A percentile compares a stretch with the other conserved stretches of the same genome.
Conservation (phyloP, 2,888 invertebrate genomes). For the Apamea crenata region DNA sequence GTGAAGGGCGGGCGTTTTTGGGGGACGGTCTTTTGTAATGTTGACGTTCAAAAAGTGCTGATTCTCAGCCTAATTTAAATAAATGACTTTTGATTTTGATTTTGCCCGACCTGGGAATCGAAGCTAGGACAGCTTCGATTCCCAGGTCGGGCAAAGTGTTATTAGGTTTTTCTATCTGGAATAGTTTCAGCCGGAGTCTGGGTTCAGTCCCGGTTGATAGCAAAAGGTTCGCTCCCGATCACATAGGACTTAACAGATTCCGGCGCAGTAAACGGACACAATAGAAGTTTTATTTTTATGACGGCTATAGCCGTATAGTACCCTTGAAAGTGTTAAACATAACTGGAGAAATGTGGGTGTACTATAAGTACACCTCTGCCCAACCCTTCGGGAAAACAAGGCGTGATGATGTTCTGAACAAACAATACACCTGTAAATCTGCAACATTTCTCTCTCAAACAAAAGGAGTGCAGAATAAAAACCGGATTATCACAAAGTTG, state of each 20-base stretch:
- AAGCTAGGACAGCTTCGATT: neutral
- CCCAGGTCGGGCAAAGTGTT: neutral
- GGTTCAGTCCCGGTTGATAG: neutral
- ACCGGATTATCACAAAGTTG: conserved; percentile 57
- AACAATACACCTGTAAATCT: conserved; percentile 28
- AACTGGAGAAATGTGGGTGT: neutral
- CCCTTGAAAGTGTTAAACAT: neutral
- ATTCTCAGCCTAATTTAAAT: too few relatives aligned
- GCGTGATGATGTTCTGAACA: neutral
- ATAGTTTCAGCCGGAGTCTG: neutral
- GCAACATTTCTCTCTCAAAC: conserved; percentile 13
- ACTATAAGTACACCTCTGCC: neutral
- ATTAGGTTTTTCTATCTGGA: neutral
- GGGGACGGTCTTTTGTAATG: too few relatives aligned
- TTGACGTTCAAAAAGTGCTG: too few relatives aligned
- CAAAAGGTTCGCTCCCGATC: neutral
- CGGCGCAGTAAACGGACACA: neutral
- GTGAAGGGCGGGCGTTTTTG: too few relatives aligned
- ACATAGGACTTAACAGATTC: neutral
- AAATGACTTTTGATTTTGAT: too few relatives aligned
- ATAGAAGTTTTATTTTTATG: neutral
- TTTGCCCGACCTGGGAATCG: too few relatives aligned
- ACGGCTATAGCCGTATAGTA: neutral
- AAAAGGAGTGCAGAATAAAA: conserved; percentile 52
- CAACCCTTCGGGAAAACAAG: neutral